Evolutionary conservation across 1,140 invertebrate genomes (phyloP), one percentile per base, ranked within the genome.

Genomic region (Panagrolaimus sp.): DNA sequence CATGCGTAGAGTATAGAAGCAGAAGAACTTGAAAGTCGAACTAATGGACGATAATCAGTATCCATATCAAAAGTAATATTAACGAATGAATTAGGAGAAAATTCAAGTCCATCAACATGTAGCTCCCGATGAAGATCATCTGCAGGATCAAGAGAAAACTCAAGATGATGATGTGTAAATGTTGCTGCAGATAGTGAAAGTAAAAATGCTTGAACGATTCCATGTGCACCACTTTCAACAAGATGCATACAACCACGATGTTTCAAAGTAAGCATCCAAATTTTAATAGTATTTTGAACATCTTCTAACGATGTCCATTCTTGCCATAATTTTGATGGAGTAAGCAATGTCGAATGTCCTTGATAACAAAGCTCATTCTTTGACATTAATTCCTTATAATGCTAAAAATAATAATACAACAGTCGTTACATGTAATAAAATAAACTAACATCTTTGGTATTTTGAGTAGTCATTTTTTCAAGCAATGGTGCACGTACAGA

Each of bases 101-200:
- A 61, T 20, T 69, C 66, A 44, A 77, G 46, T 63, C 67, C 68
- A 42, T 47, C 61, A 27, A 69, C 48, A n/a, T 16, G 43, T 42
- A 79, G 64, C 25, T 78, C 65, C 14, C 78, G 73, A 66, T 80
- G 79, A 23, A 80, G 65, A 65, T 79, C 78, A 67, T 76, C 72
- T 53, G 67, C 69, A 9, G 78, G 77, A 67, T 81, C 78, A 43
- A 80, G 57, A 23, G 48, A 68, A 11, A 79, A 57, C 64, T 79
- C 78, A 66, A 77, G 45, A 63, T 76, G 73, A 38, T 67, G 44
- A 62, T 76, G 62, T 7, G 78, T 79, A 57, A 82, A 81, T 11
- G 74, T 72, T 14, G 66, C 66, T 5, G 69, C 79, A 63, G 66
- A 63, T 27, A 80, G 64, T 38, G 72, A 76, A 13, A 80, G 79